Evolutionary conservation across 2,888 invertebrate species (phyloP).

Genomic region (Opisthograptis luteolata): DNA sequence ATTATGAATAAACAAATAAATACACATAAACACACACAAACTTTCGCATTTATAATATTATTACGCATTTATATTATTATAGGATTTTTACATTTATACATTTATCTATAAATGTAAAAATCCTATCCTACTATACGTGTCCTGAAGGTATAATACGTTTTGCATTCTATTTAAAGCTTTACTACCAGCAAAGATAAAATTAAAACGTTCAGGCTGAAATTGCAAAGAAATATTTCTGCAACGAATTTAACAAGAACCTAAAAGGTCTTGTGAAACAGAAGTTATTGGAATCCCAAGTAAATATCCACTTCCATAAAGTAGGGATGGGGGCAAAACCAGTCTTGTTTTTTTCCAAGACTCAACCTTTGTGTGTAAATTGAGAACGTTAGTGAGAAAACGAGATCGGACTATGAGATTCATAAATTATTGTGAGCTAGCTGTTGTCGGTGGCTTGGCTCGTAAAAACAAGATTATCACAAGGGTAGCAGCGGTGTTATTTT

Average conservation of each 20-base stretch:
- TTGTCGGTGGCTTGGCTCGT: too few relatives aligned
- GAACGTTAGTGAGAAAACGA: constrained; percentile 25
- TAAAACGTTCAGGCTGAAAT: background rate
- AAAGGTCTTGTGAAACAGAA: constrained; percentile 1
- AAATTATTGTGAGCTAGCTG: constrained; percentile 22
- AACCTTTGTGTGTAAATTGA: constrained; percentile 29
- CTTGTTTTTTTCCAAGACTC: constrained; percentile 21
- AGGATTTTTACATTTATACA: too few relatives aligned
- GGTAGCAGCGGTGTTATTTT: too few relatives aligned
- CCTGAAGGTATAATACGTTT: background rate
- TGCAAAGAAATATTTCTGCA: background rate
- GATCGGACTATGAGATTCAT: constrained; percentile 28
- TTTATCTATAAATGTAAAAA: too few relatives aligned
- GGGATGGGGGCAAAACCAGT: constrained; percentile 23
- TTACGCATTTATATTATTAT: too few relatives aligned
- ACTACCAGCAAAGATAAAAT: background rate
- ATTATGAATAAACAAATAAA: too few relatives aligned
- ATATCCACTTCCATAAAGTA: constrained; percentile 16
- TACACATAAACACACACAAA: too few relatives aligned
- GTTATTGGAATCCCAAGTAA: constrained; percentile 22
- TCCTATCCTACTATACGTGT: too few relatives aligned
- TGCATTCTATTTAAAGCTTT: background rate
- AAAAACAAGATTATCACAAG: too few relatives aligned
- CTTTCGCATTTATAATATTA: too few relatives aligned
- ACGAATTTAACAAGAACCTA: background rate